A percentile compares a stretch with the other conserved stretches of the same genome.
Evolutionary conservation across 2,797 vertebrate genomes (phyloP).

Genomic region (Dermochelys coriacea): DNA sequence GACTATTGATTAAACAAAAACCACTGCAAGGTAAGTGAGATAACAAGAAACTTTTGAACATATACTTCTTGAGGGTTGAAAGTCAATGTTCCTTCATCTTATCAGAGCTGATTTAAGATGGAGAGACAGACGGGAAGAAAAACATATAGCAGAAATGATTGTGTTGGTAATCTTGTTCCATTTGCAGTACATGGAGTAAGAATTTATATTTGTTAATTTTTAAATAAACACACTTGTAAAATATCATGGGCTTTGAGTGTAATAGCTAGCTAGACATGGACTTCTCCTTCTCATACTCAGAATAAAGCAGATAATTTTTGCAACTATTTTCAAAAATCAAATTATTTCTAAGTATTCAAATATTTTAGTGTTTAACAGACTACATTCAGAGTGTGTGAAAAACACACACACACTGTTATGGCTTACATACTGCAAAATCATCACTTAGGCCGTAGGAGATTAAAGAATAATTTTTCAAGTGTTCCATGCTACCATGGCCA

Average conservation of each 20-base stretch:
- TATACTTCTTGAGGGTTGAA: background rate
- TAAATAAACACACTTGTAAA: background rate
- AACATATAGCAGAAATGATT: background rate
- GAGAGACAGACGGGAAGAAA: background rate
- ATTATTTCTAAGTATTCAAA: background rate
- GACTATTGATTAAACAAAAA: constrained; percentile 38
- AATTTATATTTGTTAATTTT: background rate
- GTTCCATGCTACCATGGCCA: background rate
- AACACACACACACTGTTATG: background rate
- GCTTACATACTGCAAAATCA: background rate
- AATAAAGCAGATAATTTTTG: background rate
- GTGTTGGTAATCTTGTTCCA: background rate
- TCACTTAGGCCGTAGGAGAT: background rate
- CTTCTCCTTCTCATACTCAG: background rate
- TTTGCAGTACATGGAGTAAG: background rate
- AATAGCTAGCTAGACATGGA: background rate
- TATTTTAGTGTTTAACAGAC: background rate
- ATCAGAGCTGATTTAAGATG: constrained; percentile 9
- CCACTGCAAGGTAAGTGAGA: constrained; percentile 33
- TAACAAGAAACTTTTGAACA: constrained; percentile 12
- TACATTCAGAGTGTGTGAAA: background rate
- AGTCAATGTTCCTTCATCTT: background rate
- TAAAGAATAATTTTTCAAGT: background rate
- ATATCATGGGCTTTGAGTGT: background rate
- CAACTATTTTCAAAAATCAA: background rate